Conservation (phyloP, 37 sponge, comb jelly and placozoan genomes). For the Cliona cf. orientalis region DNA sequence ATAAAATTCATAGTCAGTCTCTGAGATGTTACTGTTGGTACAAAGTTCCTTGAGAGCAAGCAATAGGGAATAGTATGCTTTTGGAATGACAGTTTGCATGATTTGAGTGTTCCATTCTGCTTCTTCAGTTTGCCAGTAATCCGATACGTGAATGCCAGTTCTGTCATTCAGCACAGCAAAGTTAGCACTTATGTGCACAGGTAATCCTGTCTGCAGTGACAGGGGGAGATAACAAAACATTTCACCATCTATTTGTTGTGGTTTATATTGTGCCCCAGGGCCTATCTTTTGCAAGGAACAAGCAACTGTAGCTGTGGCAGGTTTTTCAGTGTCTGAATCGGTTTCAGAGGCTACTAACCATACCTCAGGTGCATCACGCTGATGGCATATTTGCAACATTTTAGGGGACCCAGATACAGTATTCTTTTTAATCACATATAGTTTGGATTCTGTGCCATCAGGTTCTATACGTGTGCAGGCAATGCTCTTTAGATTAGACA, state of each 20-base stretch:
- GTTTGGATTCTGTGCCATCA: not conserved
- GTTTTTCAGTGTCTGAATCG: not conserved
- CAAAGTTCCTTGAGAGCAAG: not conserved
- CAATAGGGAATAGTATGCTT: constrained; percentile 39
- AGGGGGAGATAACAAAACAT: constrained; percentile 54
- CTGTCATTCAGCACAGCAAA: constrained; percentile 61
- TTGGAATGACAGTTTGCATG: constrained; percentile 35
- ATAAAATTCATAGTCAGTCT: constrained; percentile 24
- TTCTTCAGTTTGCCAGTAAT: not conserved
- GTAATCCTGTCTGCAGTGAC: constrained; percentile 27
- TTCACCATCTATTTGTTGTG: constrained; percentile 10
- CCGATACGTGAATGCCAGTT: constrained; percentile 28
- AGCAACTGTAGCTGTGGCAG: constrained; percentile 24
- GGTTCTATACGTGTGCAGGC: constrained; percentile 22
- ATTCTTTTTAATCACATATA: not conserved
- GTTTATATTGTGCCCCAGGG: not conserved
- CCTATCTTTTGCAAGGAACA: not conserved
- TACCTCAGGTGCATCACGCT: not conserved
- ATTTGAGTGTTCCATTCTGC: constrained; percentile 41
- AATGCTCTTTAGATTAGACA: constrained; percentile 22
- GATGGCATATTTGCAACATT: too few species aligned
- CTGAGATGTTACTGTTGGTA: not conserved
- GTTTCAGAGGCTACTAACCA: constrained; percentile 6
- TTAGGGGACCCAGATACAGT: too few species aligned
- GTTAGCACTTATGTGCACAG: constrained; percentile 60